Evolutionary conservation across 64 coral and sea anemone species (phyloP).

Genomic region (Montipora cactus): DNA sequence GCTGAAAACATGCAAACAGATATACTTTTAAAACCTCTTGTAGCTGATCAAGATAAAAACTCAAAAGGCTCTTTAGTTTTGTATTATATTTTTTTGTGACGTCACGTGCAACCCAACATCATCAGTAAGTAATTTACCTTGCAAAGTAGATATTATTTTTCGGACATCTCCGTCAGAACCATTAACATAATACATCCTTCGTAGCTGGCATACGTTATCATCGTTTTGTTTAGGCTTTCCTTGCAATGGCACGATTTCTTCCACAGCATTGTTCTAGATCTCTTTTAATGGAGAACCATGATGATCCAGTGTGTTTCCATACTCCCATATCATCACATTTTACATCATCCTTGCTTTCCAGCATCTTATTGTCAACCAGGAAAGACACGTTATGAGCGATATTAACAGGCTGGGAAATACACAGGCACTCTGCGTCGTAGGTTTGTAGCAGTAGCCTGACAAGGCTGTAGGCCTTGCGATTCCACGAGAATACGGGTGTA

Average conservation of each 20-base stretch:
- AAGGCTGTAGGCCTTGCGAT: neutral
- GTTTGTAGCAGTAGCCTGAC: neutral
- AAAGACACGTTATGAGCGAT: conserved; percentile 40
- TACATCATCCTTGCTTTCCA: conserved; percentile 22
- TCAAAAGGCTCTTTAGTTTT: no score
- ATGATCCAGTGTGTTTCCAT: conserved; percentile 36
- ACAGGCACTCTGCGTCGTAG: neutral
- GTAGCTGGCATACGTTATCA: neutral
- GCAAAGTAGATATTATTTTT: no score
- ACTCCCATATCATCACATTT: conserved; percentile 48
- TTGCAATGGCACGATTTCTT: neutral
- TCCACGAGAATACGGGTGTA: neutral
- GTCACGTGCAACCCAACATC: no score
- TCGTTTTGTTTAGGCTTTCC: neutral
- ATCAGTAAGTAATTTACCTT: no score
- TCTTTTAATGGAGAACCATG: conserved; percentile 8
- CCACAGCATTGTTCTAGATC: neutral
- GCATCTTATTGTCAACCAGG: conserved; percentile 19
- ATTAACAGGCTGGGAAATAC: conserved; percentile 33
- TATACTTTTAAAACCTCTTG: no score
- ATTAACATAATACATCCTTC: neutral
- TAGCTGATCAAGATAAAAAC: no score
- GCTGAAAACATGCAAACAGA: no score
- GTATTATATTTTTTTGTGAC: no score
- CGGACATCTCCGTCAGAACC: no score